Evolutionary conservation across 2,888 invertebrate species (phyloP).

Genomic region (Aleiodes testaceus): DNA sequence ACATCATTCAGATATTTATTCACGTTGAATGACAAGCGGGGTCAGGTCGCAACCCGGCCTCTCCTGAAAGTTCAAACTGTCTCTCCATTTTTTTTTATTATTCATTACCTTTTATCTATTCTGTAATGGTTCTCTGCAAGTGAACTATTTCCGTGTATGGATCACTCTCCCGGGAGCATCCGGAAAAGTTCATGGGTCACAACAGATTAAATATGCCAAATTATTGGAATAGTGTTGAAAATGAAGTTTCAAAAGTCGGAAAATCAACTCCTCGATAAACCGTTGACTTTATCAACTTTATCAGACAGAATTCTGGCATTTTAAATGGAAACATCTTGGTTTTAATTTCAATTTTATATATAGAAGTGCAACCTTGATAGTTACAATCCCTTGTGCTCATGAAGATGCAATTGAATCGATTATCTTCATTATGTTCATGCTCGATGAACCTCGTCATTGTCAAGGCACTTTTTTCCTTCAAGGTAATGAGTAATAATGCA

Average conservation of each 20-base stretch:
- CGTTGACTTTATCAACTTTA: conserved; percentile 16
- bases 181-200: conserved; percentile 47
- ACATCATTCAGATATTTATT: neutral
- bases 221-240: too few species aligned
- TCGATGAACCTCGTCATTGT: neutral
- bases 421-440: conserved; percentile 14
- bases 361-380: conserved; percentile 4
- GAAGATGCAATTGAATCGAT: conserved; percentile 15
- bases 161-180: conserved; percentile 20
- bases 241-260: neutral
- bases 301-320: conserved; percentile 13
- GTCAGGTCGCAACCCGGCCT: conserved; percentile 42
- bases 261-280: neutral
- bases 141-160: conserved; percentile 30
- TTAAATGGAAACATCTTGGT: too few species aligned
- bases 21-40: conserved; percentile 30
- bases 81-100: conserved; percentile 22
- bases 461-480: neutral
- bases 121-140: conserved; percentile 6
- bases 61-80: conserved; percentile 32
- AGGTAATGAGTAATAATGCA: too few species aligned
- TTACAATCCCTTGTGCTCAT: conserved; percentile 4
- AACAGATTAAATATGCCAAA: conserved; percentile 9
- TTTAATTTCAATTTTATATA: too few species aligned
- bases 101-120: conserved; percentile 11